Evolutionary conservation across 2,797 vertebrate genomes (phyloP).

Genomic region (Spea hammondii): DNA sequence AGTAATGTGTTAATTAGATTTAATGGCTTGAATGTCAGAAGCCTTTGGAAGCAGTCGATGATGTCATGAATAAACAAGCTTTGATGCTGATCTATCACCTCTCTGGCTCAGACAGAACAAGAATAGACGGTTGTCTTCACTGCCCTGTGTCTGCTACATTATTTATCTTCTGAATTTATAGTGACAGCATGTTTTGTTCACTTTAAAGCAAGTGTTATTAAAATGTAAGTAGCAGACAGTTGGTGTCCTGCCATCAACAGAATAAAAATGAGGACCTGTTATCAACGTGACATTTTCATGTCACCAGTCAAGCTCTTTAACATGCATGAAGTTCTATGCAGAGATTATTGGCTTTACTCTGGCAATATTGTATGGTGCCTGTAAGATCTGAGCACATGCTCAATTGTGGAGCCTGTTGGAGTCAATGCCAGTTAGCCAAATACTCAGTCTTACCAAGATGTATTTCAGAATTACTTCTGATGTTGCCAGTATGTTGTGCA

Average conservation of each 20-base stretch:
- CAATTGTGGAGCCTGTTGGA: too few species aligned
- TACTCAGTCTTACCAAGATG: too few species aligned
- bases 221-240: conserved; percentile 1
- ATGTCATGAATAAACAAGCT: conserved; percentile 5
- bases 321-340: too few species aligned
- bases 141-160: conserved; percentile 10
- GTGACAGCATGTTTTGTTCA: neutral
- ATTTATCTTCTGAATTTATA: conserved; percentile 15
- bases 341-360: too few species aligned
- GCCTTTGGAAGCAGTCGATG: neutral
- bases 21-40: conserved; percentile 1
- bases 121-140: conserved; percentile 16
- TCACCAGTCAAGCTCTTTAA: neutral
- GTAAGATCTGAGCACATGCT: too few species aligned
- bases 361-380: too few species aligned
- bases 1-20: conserved; percentile 14
- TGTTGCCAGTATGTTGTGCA: too few species aligned
- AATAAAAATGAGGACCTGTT: conserved; percentile 10
- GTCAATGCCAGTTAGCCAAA: too few species aligned
- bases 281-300: conserved; percentile 23
- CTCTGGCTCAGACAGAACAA: conserved; percentile 12
- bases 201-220: conserved; percentile 25
- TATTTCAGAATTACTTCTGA: too few species aligned
- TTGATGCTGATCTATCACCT: conserved; percentile 16
- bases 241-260: conserved; percentile 4